Conservation (phyloP, 2,113 vertebrate species). For the Rhea americana region DNA sequence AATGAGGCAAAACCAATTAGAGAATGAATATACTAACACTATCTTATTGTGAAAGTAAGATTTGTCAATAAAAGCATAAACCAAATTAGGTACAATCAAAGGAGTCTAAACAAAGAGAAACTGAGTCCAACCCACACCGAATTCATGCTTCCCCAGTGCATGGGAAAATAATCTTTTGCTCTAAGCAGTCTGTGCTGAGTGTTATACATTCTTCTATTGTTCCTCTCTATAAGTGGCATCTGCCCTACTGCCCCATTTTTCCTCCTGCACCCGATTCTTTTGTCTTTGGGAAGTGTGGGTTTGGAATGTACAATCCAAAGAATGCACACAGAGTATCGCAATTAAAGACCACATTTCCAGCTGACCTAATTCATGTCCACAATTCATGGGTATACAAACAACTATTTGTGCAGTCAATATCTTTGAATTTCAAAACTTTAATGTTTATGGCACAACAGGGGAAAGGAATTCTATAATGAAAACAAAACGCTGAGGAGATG, state of each 20-base stretch:
- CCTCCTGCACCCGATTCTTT: background rate
- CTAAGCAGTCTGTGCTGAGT: background rate
- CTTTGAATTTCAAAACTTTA: background rate
- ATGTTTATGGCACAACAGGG: background rate
- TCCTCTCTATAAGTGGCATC: conserved; percentile 32
- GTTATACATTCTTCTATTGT: conserved; percentile 24
- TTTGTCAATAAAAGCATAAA: conserved; percentile 48
- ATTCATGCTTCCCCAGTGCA: background rate
- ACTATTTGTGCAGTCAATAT: background rate
- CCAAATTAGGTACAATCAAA: background rate
- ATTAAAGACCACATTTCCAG: conserved; percentile 45
- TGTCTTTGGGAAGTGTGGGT: conserved; percentile 32
- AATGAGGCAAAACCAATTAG: conserved; percentile 52
- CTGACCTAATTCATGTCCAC: conserved; percentile 40
- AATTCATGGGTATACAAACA: background rate
- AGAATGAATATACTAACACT: conserved; percentile 11
- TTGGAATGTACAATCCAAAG: background rate
- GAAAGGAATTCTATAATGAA: background rate
- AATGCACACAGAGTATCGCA: background rate
- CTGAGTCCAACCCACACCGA: background rate
- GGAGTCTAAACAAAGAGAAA: background rate
- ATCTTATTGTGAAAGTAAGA: conserved; percentile 22
- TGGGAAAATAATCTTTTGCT: conserved; percentile 4
- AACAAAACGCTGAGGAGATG: background rate
- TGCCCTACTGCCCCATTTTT: conserved; percentile 62